Base-by-base conservation (phyloP, 2,888 invertebrate species). In the Phengaris arion region DNA sequence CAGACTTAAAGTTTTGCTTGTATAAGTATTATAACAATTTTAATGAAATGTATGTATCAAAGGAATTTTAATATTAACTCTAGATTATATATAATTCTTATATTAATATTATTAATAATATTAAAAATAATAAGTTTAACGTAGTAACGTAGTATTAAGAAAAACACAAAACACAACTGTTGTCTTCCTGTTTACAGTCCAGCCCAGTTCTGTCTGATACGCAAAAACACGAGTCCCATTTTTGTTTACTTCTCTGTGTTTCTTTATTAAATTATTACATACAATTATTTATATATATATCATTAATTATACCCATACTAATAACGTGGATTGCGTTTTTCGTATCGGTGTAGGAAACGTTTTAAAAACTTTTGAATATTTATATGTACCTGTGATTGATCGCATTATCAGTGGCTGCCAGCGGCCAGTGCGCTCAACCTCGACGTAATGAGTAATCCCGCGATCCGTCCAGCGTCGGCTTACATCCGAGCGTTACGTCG, bases 391-490 rank as follows among this genome's bases (percentile, higher is more conserved):
- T 35, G 81, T 81, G 82, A 82, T 81, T 81, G 81, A 84, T 84
- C 78, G 77, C 76, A 77, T 80, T 80, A 79, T 79, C 80, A 79
- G 83, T 78, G 82, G 81, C 83, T 82, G 83, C 80, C 83, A 83
- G 82, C 87, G 8, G 85, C 88, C 86, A 85, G 88, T 2, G 52
- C 52, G 52, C 35, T 35, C 87, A 87, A 88, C 87, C 87, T 89
- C 86, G 88, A 90, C 92, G 88, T 85, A 89, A 89, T 86, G 84
- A 90, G 89, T 89, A 88, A 89, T 89, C 90, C 89, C 86, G 89
- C 89, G 88, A 89, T 89, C 89, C 89, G 84, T 91, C 87, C 85
- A 82, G 86, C 91, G 93, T 93, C 92, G 87, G 92, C 92, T 93
- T 92, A 89, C 87, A 91, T 90, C 86, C 88, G 83, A 89, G 89